These are phyloP conservation scores for Phoenicopterus ruber DNA, from an alignment of 2,113 vertebrate genomes.

Conservation along the genomic window DNA sequence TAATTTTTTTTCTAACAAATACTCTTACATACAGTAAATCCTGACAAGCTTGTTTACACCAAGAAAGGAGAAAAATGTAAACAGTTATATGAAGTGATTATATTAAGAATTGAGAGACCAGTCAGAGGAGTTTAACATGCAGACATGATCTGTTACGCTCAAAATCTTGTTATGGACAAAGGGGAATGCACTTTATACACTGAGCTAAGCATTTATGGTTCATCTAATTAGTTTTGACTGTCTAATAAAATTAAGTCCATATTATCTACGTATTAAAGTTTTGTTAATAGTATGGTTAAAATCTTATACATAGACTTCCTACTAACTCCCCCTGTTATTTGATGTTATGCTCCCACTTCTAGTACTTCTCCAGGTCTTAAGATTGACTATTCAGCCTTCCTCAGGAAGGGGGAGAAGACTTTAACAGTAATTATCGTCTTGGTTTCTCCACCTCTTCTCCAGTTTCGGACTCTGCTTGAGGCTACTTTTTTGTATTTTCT, in stretches of 20 bases:
- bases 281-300: background rate
- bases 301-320: background rate
- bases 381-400: background rate
- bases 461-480: background rate
- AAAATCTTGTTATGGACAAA: background rate
- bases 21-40: background rate
- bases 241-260: background rate
- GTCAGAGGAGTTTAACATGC: background rate
- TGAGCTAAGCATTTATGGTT: background rate
- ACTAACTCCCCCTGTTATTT: background rate
- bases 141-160: background rate
- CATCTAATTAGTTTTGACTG: background rate
- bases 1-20: background rate
- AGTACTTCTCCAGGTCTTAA: background rate
- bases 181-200: background rate
- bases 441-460: background rate
- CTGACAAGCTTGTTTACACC: background rate
- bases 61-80: background rate
- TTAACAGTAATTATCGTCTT: background rate
- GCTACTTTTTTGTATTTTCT: background rate
- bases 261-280: background rate
- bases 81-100: background rate
- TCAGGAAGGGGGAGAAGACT: background rate
- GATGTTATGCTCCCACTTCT: accelerated
- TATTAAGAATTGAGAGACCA: background rate